phyloP scores from a whole-genome alignment of 2,888 invertebrate species.

The Platycnemis pennipes region DNA sequence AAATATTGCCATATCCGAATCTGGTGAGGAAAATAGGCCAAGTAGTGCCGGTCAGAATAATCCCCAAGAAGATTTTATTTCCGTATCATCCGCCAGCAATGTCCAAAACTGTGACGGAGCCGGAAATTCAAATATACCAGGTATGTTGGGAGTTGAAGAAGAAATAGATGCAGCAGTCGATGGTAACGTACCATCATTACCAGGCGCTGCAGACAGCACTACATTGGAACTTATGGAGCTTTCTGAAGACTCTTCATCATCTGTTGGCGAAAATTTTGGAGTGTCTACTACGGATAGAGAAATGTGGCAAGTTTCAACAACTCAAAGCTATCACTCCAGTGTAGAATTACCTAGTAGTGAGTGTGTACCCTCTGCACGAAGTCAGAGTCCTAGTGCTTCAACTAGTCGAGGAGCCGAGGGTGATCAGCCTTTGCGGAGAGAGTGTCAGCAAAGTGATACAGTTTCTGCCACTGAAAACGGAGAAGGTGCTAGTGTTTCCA shows the following conservation, averaged over 20 bases:
- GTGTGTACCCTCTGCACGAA: slow-evolving; percentile 31
- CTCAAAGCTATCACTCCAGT: slow-evolving; percentile 44
- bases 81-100: slow-evolving; percentile 49
- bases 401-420: neutral
- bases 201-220: slow-evolving; percentile 51
- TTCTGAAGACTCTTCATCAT: slow-evolving; percentile 42
- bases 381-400: slow-evolving; percentile 34
- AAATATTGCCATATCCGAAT: slow-evolving; percentile 44
- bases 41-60: slow-evolving; percentile 56
- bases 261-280: slow-evolving; percentile 46
- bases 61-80: slow-evolving; percentile 43
- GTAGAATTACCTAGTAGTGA: slow-evolving; percentile 45
- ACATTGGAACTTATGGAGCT: slow-evolving; percentile 50
- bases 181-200: slow-evolving; percentile 51
- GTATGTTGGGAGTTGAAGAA: slow-evolving; percentile 15
- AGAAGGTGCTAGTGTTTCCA: slow-evolving; percentile 52
- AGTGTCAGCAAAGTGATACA: slow-evolving; percentile 57
- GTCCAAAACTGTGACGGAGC: slow-evolving; percentile 60
- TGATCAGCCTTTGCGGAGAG: slow-evolving; percentile 40
- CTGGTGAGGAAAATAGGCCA: slow-evolving; percentile 51
- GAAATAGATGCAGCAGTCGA: slow-evolving; percentile 50
- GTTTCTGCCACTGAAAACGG: slow-evolving; percentile 52
- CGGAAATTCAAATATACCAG: slow-evolving; percentile 45
- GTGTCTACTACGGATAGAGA: slow-evolving; percentile 43
- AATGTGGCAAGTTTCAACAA: slow-evolving; percentile 55